Evolutionary conservation across 2,888 invertebrate genomes (phyloP), one percentile per base, ranked within the genome.

Genomic region (Drosophila algonquin): DNA sequence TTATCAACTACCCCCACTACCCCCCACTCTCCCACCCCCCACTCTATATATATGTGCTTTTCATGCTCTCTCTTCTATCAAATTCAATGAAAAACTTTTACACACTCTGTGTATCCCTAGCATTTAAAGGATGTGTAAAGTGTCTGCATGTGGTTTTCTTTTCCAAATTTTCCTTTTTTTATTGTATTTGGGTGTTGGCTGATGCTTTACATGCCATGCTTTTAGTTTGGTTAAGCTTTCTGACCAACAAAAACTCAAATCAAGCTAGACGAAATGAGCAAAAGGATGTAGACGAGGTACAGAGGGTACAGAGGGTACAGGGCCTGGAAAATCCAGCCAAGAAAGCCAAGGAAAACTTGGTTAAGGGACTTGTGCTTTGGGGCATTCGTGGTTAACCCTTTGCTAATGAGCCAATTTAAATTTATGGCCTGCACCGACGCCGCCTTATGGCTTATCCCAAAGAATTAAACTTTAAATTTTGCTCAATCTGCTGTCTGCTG

Each of bases 361-460:
- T 67, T 65, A 54, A 60, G 68, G 47, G 63, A 53, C 50, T 24
- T 30, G 40, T 30, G 40, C 57, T 60, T 60, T 54, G 48, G 60
- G 63, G 70, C 48, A 71, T 64, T 77, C 68, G 87, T 72, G 83
- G 83, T 81, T 83, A 83, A 79, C 83, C 87, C 62, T 57, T 74
- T 84, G 85, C 87, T 87, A 83, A 83, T 87, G 87, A 83, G 85
- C 85, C 83, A 87, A 83, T 83, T 83, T 83, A 87, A 81, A 83
- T 83, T 79, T 84, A 87, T 75, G 77, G 47, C 61, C 27, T 7
- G 27, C 27, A 27, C 27, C 21, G 21, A 24, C 27, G 7, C 27
- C 27, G 27, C 27, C 65, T 40, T 44, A 24, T 40, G 21, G 71
- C 55, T 61, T 44, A 46, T 18, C 18, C 18, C 18, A 40, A 30